Percentiles rank a stretch among this genome's conserved stretches.
Evolutionary conservation across 2,888 invertebrate species (phyloP).

Genomic region (Hydrotaea cyrtoneurina): DNA sequence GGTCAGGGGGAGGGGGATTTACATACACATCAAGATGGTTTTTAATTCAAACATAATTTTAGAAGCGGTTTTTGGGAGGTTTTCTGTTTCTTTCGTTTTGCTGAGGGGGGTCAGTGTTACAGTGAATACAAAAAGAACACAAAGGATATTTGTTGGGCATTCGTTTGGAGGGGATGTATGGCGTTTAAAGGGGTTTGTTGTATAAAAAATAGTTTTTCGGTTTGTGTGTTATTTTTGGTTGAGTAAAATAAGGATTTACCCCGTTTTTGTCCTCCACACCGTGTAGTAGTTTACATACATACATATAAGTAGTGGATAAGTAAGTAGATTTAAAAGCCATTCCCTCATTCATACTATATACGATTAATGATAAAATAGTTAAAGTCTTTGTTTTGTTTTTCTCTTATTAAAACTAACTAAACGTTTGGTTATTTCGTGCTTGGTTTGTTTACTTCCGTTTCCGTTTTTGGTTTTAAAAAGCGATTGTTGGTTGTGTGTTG

Average conservation of each 20-base stretch:
- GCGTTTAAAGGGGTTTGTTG: neutral
- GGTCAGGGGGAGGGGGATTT: neutral
- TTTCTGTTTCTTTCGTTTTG: no score
- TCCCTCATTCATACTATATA: neutral
- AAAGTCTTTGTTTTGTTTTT: neutral
- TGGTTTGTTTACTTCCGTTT: constrained; percentile 10
- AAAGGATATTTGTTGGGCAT: neutral
- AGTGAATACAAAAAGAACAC: neutral
- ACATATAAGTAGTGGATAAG: no score
- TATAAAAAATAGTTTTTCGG: constrained; percentile 15
- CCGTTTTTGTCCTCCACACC: neutral
- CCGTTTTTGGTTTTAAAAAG: constrained; percentile 5
- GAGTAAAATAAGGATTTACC: neutral
- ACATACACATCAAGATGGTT: neutral
- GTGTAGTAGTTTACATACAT: neutral
- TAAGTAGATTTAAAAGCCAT: neutral
- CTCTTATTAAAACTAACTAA: constrained; percentile 8
- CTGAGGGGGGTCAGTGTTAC: neutral
- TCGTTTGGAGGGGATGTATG: neutral
- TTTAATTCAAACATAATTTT: neutral
- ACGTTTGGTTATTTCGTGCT: neutral
- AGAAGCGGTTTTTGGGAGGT: neutral
- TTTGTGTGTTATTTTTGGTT: neutral
- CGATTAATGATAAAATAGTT: neutral
- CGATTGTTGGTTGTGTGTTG: neutral